phyloP scores from a whole-genome alignment of 2,113 vertebrate genomes.

The Pithys albifrons region DNA sequence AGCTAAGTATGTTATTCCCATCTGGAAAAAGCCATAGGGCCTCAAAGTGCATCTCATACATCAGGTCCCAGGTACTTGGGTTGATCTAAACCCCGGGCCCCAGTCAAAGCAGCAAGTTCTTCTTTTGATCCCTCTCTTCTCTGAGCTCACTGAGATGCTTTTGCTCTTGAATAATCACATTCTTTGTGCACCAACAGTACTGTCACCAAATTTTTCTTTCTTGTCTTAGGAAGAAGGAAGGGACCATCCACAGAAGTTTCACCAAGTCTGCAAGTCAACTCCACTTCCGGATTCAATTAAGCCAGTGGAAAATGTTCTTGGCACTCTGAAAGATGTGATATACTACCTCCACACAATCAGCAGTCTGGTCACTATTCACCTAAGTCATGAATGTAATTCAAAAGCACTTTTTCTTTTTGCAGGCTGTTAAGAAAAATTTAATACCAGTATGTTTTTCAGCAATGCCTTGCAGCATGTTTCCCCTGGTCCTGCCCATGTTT shows the following conservation, averaged over 20 bases:
- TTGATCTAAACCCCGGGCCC: not conserved
- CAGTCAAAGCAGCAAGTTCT: not conserved
- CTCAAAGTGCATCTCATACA: not conserved
- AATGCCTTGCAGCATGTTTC: not conserved
- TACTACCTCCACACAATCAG: not conserved
- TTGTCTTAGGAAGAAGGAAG: not conserved
- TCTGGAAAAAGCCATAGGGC: not conserved
- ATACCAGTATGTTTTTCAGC: not conserved
- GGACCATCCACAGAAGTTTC: not conserved
- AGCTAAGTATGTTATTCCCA: not conserved
- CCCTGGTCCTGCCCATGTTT: not conserved
- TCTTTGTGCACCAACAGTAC: not conserved
- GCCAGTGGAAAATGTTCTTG: not conserved
- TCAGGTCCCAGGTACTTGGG: not conserved
- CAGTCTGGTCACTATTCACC: not conserved
- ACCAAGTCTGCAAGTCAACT: not conserved
- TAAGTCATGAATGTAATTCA: not conserved
- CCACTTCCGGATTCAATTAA: not conserved
- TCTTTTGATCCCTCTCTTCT: not conserved
- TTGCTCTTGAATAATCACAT: not conserved
- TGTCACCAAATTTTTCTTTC: not conserved
- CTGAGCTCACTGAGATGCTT: not conserved
- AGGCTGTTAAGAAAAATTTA: not conserved
- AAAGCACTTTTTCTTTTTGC: not conserved
- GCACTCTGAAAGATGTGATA: not conserved